Evolutionary conservation across 2,797 vertebrate species (phyloP).

Genomic region (Galagoides demidoff): DNA sequence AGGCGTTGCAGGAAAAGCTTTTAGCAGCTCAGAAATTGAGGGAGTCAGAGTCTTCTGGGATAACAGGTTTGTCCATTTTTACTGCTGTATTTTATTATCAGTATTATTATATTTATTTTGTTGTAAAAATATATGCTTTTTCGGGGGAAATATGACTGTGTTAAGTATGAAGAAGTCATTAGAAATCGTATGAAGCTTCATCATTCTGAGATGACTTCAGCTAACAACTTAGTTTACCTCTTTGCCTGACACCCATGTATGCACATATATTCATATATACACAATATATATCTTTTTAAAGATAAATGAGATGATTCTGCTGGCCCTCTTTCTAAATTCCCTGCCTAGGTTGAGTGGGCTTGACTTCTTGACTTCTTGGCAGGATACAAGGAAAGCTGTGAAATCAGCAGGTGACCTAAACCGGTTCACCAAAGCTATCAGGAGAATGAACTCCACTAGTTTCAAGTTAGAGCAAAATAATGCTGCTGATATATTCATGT

Average conservation of each 20-base stretch:
- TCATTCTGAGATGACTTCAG: background rate
- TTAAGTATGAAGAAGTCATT: background rate
- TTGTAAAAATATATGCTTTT: constrained; percentile 9
- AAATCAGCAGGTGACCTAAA: background rate
- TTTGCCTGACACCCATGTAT: background rate
- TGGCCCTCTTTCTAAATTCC: background rate
- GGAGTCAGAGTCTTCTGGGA: constrained; percentile 87
- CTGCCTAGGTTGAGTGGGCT: background rate
- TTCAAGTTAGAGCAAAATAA: constrained; percentile 15
- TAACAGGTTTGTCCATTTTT: constrained; percentile 86
- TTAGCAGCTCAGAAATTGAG: constrained; percentile 85
- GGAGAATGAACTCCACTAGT: background rate
- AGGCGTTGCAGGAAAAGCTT: constrained; percentile 95
- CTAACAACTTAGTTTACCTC: background rate
- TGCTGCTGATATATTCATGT: background rate
- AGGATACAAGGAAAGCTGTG: background rate
- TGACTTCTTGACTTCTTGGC: background rate
- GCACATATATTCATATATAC: no score
- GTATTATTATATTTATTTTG: background rate
- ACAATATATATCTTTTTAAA: background rate
- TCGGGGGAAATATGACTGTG: background rate
- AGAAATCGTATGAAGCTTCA: background rate
- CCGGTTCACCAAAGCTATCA: background rate
- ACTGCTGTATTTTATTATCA: constrained; percentile 17
- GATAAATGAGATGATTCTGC: background rate